Evolutionary conservation across 2,797 vertebrate genomes (phyloP), one percentile per base, ranked within the genome.

Genomic region (Vespertilio murinus): DNA sequence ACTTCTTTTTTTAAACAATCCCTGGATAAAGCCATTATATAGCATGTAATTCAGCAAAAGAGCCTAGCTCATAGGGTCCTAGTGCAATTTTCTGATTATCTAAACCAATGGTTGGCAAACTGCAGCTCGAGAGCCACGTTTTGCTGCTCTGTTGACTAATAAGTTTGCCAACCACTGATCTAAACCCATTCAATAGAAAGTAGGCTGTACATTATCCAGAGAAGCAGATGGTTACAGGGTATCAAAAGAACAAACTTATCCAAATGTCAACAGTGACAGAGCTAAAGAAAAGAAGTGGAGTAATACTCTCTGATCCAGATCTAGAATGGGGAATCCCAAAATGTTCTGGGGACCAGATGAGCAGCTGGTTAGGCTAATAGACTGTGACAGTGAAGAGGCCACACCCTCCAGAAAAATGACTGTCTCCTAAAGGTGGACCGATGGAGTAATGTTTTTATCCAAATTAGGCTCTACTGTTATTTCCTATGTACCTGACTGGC

Each of bases 1-100:
- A 89, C 49, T 61, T 81, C 40, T 78, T 93, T 90, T 88, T 88
- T 82, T 42, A 86, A 94, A 83, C 35, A 80, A 92, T 49, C 20
- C 17, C 28, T 94, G 12, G 14, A 17, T 35, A 94, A 94, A 94
- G 49, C 25, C 25, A 77, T 81, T 78, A 90, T 10, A n/a, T 40
- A 90, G 28, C 28, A 78, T 10, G 0, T 81, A 91, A 92, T 77
- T 94, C 80, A 75, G 75, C 65, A 65, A 87, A 77, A 81, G 23
- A 45, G 10, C 12, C 47, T 84, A 78, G 52, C 18, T 42, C 88
- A 87, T 28, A 28, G 22, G 18, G 8, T 82, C 80, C 71, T 91
- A 79, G 64, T n/a, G 16, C n/a, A 96, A 61, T 56, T 91, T 88
- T 80, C 70, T 73, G 70, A 81, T 80, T 40, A 73, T 28, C 69